These are phyloP conservation scores for Pluvialis apricaria DNA, from an alignment of 2,113 vertebrate genomes.

Conservation along the genomic window DNA sequence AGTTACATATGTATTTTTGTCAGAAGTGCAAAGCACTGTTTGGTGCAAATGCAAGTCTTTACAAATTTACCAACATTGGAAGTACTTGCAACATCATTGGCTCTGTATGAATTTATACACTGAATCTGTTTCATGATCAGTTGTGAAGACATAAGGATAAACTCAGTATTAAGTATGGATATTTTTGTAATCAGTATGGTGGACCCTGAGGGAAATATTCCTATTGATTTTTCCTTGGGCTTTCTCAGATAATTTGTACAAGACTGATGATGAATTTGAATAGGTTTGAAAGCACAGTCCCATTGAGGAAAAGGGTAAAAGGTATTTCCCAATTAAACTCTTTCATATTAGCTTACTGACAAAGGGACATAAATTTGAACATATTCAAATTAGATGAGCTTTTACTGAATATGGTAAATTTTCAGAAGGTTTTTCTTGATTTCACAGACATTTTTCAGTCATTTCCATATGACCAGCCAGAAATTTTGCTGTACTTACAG, in stretches of 20 bases:
- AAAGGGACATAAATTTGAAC: slow-evolving; percentile 31
- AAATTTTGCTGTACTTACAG: background rate
- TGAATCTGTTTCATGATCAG: background rate
- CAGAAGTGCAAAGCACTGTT: background rate
- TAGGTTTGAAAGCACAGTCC: slow-evolving; percentile 21
- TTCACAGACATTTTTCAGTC: slow-evolving; percentile 1
- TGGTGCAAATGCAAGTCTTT: background rate
- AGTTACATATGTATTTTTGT: background rate
- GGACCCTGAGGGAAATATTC: slow-evolving; percentile 26
- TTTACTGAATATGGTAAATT: slow-evolving; percentile 11
- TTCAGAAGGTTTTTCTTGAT: slow-evolving; percentile 22
- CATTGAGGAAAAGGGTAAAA: slow-evolving; percentile 13
- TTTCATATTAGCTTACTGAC: background rate
- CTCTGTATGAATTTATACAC: background rate
- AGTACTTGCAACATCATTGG: background rate
- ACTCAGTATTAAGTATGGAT: slow-evolving; percentile 15
- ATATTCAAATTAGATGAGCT: slow-evolving; percentile 35
- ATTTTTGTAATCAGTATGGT: slow-evolving; percentile 24
- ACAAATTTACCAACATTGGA: background rate
- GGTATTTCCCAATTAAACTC: slow-evolving; percentile 37
- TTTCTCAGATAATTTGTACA: slow-evolving; percentile 38
- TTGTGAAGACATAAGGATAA: slow-evolving; percentile 5
- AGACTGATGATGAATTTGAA: slow-evolving; percentile 33
- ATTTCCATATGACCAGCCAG: background rate
- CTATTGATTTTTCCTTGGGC: slow-evolving; percentile 46